Percentiles rank a stretch among this genome's conserved stretches.
Conservation (phyloP, 2,797 vertebrate genomes). For the Neomorphus geoffroyi region DNA sequence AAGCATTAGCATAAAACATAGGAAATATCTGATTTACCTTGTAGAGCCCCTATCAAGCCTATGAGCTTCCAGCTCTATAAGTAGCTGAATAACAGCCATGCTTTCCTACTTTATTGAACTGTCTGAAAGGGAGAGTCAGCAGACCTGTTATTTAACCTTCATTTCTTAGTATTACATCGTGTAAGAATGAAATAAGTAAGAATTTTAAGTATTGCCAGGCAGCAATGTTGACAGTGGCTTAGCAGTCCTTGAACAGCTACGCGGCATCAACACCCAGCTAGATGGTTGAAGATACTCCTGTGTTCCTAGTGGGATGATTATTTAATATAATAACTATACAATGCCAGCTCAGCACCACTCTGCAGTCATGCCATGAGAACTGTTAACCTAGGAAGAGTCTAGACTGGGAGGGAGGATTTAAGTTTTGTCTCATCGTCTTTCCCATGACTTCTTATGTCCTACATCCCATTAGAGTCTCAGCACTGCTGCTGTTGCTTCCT, state of each 20-base stretch:
- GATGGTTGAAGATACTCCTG: fast-evolving
- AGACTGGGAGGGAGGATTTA: background rate
- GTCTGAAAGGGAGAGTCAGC: background rate
- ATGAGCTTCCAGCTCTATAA: background rate
- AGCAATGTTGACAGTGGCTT: background rate
- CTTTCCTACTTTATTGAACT: background rate
- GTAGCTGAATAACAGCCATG: fast-evolving
- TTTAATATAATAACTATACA: background rate
- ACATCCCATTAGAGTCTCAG: background rate
- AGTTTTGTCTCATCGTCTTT: background rate
- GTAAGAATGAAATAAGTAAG: background rate
- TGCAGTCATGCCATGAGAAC: background rate
- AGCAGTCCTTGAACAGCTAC: background rate
- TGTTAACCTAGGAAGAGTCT: background rate
- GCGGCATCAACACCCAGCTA: background rate
- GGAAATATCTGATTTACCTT: background rate
- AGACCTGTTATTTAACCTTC: background rate
- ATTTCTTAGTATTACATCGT: background rate
- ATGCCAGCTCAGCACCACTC: background rate
- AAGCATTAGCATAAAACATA: background rate
- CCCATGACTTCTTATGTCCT: background rate
- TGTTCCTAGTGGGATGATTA: background rate
- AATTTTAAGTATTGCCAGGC: background rate
- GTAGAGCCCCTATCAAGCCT: background rate
- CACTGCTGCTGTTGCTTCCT: background rate